Evolutionary conservation across 2,113 vertebrate genomes (phyloP).

Genomic region (Cyprinodon brontotheroides): DNA sequence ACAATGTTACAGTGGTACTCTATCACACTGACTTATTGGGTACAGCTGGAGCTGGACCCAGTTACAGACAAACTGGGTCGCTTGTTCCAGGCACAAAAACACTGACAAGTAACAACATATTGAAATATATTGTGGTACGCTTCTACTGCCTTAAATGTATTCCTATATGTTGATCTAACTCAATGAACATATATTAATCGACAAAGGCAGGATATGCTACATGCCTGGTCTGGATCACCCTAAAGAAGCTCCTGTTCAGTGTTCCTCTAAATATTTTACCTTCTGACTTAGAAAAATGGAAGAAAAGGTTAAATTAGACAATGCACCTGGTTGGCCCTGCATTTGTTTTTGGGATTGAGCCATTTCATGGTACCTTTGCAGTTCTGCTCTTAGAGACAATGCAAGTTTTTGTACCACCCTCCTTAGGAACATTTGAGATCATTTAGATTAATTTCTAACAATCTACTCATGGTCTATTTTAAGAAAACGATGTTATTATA

Average conservation of each 20-base stretch:
- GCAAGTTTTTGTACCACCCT: too few relatives aligned
- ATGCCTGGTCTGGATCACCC: background rate
- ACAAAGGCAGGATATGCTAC: background rate
- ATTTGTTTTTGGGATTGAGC: slow-evolving; percentile 21
- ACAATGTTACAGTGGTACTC: slow-evolving; percentile 36
- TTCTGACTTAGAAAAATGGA: slow-evolving; percentile 57
- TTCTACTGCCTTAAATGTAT: background rate
- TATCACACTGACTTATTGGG: slow-evolving; percentile 66
- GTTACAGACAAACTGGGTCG: slow-evolving; percentile 4
- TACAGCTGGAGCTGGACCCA: slow-evolving; percentile 14
- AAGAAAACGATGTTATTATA: too few relatives aligned
- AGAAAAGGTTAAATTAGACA: slow-evolving; percentile 42
- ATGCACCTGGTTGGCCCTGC: slow-evolving; percentile 35
- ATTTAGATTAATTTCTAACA: too few relatives aligned
- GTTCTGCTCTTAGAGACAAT: too few relatives aligned
- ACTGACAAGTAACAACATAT: slow-evolving; percentile 29
- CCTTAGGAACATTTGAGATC: too few relatives aligned
- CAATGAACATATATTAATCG: background rate
- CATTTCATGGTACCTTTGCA: too few relatives aligned
- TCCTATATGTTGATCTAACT: background rate
- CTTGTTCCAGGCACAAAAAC: slow-evolving; percentile 17
- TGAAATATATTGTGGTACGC: background rate
- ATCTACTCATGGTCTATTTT: too few relatives aligned
- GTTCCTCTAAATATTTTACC: background rate
- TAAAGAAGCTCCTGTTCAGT: background rate